phyloP scores from a whole-genome alignment of 2,797 vertebrate genomes.

The Darevskia nairensis region DNA sequence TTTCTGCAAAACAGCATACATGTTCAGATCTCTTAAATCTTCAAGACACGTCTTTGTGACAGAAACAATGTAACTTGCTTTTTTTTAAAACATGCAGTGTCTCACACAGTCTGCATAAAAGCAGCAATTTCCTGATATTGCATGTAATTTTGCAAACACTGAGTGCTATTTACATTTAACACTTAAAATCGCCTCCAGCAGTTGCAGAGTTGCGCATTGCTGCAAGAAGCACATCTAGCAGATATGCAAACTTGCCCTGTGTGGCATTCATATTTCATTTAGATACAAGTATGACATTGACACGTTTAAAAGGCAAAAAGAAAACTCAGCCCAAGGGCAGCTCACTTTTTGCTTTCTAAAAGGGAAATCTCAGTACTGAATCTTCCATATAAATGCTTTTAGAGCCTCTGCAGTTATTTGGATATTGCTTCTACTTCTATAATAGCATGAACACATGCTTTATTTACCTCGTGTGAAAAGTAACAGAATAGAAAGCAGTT shows the following conservation, averaged over 20 bases:
- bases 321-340: slow-evolving; percentile 50
- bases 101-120: slow-evolving; percentile 48
- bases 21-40: slow-evolving; percentile 68
- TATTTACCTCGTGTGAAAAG: slow-evolving; percentile 17
- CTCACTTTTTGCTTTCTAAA: slow-evolving; percentile 51
- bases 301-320: slow-evolving; percentile 54
- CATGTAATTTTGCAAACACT: slow-evolving; percentile 50
- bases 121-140: slow-evolving; percentile 24
- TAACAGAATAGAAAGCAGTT: slow-evolving; percentile 33
- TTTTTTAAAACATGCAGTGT: slow-evolving; percentile 42
- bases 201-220: slow-evolving; percentile 47
- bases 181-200: slow-evolving; percentile 24
- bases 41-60: slow-evolving; percentile 65
- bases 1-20: slow-evolving; percentile 64
- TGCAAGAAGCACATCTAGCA: slow-evolving; percentile 33
- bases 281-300: slow-evolving; percentile 58
- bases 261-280: slow-evolving; percentile 63
- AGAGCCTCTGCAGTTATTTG: slow-evolving; percentile 58
- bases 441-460: slow-evolving; percentile 31
- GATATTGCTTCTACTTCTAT: slow-evolving; percentile 65
- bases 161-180: slow-evolving; percentile 66
- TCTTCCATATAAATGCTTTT: slow-evolving; percentile 45
- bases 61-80: slow-evolving; percentile 8
- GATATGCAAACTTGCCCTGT: slow-evolving; percentile 34
- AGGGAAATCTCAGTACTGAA: slow-evolving; percentile 52